phyloP scores from a whole-genome alignment of 2,113 vertebrate genomes.

The Sminthopsis crassicaudata region DNA sequence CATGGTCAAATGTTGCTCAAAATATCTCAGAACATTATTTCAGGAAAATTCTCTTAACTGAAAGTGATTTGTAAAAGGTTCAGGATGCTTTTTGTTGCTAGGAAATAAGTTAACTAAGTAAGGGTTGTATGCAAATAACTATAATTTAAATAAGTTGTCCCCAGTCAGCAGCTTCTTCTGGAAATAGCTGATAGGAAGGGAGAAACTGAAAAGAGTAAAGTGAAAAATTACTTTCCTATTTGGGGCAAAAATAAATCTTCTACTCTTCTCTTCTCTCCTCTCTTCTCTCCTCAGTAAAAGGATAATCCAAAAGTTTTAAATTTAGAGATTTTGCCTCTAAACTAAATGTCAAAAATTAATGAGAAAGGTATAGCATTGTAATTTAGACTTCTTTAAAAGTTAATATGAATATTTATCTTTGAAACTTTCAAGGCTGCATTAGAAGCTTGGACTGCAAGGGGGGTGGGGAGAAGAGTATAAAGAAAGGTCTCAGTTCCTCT shows the following conservation, averaged over 20 bases:
- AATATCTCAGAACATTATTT: conserved; percentile 9
- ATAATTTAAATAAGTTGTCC: conserved; percentile 22
- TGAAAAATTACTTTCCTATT: neutral
- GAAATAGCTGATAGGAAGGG: neutral
- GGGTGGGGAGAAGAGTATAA: no score
- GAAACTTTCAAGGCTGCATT: neutral
- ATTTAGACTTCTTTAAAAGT: neutral
- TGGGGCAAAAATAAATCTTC: neutral
- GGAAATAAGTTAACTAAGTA: conserved; percentile 19
- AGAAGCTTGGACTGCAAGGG: no score
- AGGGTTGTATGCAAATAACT: neutral
- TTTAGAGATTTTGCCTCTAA: neutral
- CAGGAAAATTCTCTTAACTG: conserved; percentile 17
- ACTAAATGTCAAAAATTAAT: neutral
- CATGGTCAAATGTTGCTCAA: neutral
- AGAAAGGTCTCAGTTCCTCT: no score
- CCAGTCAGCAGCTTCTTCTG: conserved; percentile 1
- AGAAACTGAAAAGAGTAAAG: neutral
- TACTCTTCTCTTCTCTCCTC: no score
- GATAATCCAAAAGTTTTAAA: neutral
- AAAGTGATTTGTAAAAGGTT: conserved; percentile 27
- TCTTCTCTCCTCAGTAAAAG: neutral
- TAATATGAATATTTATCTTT: neutral
- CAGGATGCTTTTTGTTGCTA: conserved; percentile 3
- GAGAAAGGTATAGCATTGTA: neutral